phyloP scores from a whole-genome alignment of 2,888 invertebrate species.

The Parnassius apollo region DNA sequence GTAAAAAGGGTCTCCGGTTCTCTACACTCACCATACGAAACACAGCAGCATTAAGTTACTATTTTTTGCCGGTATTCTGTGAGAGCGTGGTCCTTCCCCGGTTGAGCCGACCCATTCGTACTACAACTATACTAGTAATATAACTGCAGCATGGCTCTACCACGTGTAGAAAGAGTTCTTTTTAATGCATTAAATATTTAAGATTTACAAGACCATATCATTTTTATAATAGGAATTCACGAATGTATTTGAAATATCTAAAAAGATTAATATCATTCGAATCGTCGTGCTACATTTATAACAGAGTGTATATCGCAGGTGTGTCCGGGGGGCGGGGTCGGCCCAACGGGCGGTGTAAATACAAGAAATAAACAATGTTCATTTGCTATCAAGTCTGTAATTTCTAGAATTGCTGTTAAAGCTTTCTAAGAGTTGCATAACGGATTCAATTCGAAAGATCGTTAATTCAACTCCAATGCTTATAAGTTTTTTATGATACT shows the following conservation, averaged over 20 bases:
- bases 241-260: slow-evolving; percentile 7
- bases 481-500: background rate
- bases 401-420: background rate
- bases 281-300: slow-evolving; percentile 18
- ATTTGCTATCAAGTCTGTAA: slow-evolving; percentile 16
- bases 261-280: slow-evolving; percentile 14
- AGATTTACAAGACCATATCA: too few relatives aligned
- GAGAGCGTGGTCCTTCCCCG: too few relatives aligned
- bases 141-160: too few relatives aligned
- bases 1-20: too few relatives aligned
- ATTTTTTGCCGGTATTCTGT: too few relatives aligned
- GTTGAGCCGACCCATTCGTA: too few relatives aligned
- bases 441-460: slow-evolving; percentile 14
- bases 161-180: too few relatives aligned
- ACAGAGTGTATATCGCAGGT: slow-evolving; percentile 52
- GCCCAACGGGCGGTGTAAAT: slow-evolving; percentile 11
- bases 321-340: slow-evolving; percentile 65
- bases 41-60: too few relatives aligned
- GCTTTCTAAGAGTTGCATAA: slow-evolving; percentile 6
- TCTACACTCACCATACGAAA: too few relatives aligned
- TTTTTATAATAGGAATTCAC: too few relatives aligned
- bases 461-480: slow-evolving; percentile 2
- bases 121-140: too few relatives aligned
- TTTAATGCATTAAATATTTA: too few relatives aligned
- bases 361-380: slow-evolving; percentile 13